A percentile compares a stretch with the other conserved stretches of the same genome.
These are phyloP conservation scores for Andricus curvator DNA, from an alignment of 2,888 invertebrate genomes.

Conservation along the genomic window DNA sequence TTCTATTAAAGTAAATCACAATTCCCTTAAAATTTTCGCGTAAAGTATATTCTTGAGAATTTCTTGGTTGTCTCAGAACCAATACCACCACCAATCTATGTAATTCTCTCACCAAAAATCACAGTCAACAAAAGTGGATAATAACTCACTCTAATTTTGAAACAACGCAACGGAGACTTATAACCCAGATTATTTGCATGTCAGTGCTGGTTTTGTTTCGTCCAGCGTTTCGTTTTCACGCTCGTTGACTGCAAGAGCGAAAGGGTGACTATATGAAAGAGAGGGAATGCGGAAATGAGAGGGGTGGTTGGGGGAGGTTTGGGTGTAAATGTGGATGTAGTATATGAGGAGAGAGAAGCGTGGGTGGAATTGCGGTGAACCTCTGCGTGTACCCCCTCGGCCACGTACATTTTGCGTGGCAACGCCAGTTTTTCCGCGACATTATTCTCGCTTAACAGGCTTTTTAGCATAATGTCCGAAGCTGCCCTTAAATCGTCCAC, in stretches of 20 bases:
- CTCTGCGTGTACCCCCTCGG: slow-evolving; percentile 64
- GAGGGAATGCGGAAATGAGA: slow-evolving; percentile 48
- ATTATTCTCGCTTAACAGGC: slow-evolving; percentile 60
- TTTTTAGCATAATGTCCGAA: slow-evolving; percentile 58
- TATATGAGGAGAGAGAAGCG: slow-evolving; percentile 52
- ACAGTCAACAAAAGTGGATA: neutral
- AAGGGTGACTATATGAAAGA: slow-evolving; percentile 47
- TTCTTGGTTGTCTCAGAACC: no score
- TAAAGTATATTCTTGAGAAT: no score
- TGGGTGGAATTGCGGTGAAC: slow-evolving; percentile 73
- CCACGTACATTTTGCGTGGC: slow-evolving; percentile 61
- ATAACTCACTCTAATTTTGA: slow-evolving; percentile 12
- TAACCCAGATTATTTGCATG: slow-evolving; percentile 34
- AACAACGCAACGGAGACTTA: neutral
- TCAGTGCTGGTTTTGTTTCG: slow-evolving; percentile 42
- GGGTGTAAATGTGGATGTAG: slow-evolving; percentile 27
- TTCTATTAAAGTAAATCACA: no score
- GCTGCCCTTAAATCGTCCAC: slow-evolving; percentile 45
- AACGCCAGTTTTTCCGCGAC: slow-evolving; percentile 62
- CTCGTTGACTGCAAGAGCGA: slow-evolving; percentile 61
- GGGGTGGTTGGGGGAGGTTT: slow-evolving; percentile 49
- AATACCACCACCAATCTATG: no score
- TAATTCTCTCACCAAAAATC: neutral
- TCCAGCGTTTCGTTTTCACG: slow-evolving; percentile 63
- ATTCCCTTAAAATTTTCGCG: no score